Evolutionary conservation across 2,797 vertebrate species (phyloP).

Genomic region (Otus scops): DNA sequence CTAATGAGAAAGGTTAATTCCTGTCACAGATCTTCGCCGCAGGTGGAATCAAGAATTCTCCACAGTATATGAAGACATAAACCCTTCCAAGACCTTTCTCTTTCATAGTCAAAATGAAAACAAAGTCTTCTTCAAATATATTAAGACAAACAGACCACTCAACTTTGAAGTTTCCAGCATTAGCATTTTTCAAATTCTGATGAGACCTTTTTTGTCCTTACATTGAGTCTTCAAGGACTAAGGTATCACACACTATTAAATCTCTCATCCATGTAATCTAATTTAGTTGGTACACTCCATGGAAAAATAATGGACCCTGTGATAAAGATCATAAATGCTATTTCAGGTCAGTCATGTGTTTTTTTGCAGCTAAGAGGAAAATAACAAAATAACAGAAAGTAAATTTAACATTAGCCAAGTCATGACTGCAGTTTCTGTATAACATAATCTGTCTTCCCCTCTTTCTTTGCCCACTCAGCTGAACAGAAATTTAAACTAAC

Average conservation of each 20-base stretch:
- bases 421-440: not conserved
- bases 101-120: not conserved
- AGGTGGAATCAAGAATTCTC: not conserved
- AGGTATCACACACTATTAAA: not conserved
- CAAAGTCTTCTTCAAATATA: not conserved
- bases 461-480: not conserved
- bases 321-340: not conserved
- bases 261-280: not conserved
- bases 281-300: not conserved
- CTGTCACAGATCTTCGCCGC: not conserved
- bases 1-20: not conserved
- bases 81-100: not conserved
- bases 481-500: not conserved
- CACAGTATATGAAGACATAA: not conserved
- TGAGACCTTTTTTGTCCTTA: not conserved
- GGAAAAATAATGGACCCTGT: not conserved
- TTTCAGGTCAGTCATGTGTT: not conserved
- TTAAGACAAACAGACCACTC: not conserved
- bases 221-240: not conserved
- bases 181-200: not conserved
- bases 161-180: not conserved
- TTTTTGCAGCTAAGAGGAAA: not conserved
- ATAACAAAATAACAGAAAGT: not conserved
- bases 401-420: not conserved
- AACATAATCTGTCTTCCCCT: not conserved